These are phyloP conservation scores for Euphydryas editha DNA, from an alignment of 2,888 invertebrate species.

Conservation along the genomic window DNA sequence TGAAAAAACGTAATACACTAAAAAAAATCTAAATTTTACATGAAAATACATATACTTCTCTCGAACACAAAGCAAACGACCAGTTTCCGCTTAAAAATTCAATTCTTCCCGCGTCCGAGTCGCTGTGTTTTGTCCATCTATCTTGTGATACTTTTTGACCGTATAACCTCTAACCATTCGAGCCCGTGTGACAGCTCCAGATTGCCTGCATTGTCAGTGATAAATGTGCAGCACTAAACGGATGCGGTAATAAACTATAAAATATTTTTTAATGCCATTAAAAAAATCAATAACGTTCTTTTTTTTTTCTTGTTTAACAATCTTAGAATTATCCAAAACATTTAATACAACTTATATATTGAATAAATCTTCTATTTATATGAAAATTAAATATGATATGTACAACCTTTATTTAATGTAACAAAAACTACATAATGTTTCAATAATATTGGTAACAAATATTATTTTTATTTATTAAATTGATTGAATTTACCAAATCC, in stretches of 20 bases:
- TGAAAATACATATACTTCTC: background rate
- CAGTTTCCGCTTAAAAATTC: conserved; percentile 9
- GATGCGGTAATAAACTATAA: conserved; percentile 8
- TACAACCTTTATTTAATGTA: no score
- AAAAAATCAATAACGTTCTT: background rate
- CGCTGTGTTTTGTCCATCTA: conserved; percentile 26
- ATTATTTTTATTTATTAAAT: no score
- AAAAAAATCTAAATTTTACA: no score
- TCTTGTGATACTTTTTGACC: conserved; percentile 31
- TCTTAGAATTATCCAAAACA: no score
- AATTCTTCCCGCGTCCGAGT: conserved; percentile 10
- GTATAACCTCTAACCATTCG: conserved; percentile 35
- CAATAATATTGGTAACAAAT: no score
- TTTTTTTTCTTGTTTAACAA: background rate
- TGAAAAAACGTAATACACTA: background rate
- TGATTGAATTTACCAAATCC: no score
- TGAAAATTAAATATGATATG: no score
- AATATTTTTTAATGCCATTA: no score
- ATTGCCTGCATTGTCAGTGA: conserved; percentile 54
- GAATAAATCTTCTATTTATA: no score
- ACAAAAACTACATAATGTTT: no score
- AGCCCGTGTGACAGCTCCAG: conserved; percentile 48
- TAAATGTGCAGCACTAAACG: background rate
- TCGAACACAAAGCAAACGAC: background rate
- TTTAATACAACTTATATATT: no score